phyloP scores from a whole-genome alignment of 2,797 vertebrate genomes.

The Pipistrellus pipistrellus region DNA sequence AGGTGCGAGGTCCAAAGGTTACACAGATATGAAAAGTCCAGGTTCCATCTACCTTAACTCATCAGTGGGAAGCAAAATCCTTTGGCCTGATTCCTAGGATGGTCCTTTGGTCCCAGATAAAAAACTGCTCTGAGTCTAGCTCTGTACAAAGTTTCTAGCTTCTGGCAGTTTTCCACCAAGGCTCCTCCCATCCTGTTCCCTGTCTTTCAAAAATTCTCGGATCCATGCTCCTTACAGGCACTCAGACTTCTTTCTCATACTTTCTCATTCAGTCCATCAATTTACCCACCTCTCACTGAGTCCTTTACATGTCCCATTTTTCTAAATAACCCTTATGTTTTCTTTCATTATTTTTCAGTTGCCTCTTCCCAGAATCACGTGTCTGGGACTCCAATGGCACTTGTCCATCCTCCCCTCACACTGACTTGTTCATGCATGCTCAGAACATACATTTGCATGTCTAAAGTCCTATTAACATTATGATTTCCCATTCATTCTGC shows the following conservation, averaged over 20 bases:
- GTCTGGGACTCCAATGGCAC: conserved; percentile 56
- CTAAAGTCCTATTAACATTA: conserved; percentile 73
- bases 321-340: conserved; percentile 49
- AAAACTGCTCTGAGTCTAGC: not conserved
- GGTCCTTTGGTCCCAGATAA: not conserved
- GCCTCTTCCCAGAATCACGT: not conserved
- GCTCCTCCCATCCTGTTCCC: not conserved
- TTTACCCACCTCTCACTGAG: conserved; percentile 46
- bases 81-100: not conserved
- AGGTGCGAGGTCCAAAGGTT: conserved; percentile 30
- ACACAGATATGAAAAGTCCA: conserved; percentile 9
- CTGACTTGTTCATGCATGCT: conserved; percentile 48
- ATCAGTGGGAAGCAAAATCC: not conserved
- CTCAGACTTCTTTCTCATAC: conserved; percentile 36
- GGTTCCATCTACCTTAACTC: not conserved
- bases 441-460: conserved; percentile 68
- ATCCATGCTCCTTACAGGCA: not conserved
- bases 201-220: conserved; percentile 60
- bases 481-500: conserved; percentile 62
- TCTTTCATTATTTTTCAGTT: conserved; percentile 48
- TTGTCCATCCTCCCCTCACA: conserved; percentile 50
- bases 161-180: not conserved
- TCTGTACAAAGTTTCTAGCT: not conserved
- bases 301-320: conserved; percentile 47
- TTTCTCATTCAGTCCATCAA: conserved; percentile 58